Evolutionary conservation across 2,113 vertebrate species (phyloP), one percentile per base, ranked within the genome.

Genomic region (Oreochromis aureus): DNA sequence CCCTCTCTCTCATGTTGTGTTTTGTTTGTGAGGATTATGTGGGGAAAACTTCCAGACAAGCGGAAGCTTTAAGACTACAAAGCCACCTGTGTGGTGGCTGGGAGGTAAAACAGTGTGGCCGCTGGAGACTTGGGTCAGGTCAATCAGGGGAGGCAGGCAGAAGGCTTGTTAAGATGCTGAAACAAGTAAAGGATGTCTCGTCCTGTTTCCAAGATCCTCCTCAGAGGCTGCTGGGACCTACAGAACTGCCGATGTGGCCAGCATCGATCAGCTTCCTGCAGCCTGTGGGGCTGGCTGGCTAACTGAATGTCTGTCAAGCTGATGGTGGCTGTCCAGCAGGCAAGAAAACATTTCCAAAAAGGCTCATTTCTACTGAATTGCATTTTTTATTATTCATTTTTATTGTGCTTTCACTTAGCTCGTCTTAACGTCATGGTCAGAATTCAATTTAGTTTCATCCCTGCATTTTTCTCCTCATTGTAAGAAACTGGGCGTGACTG

Each of bases 231-330:
- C 86, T 79, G 54, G 54, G 91, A 76, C 85, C 92, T 89, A 85
- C 78, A 93, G 90, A 95, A 95, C 51, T 92, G 92, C 93, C 95
- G 93, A 95, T 91, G 94, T 81, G 84, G 90, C 83, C 8, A 61
- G 78, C 90, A 96, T 95, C 85, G 87, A 95, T 95, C 88, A 78
- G 89, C 80, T 91, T 84, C 80, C 85, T 85, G 86, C 5, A 30
- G 91, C 86, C 94, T 86, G 44, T 61, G 82, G 81, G 89, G 86
- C 69, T 39, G 63, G 44, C 88, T 56, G 83, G 30, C 63, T 76
- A 76, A 66, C 44, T 83, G 73, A 53, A 78, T 78, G 73, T 53
- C 46, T 78, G 27, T 78, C 82, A 82, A 41, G 53, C 55, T 51
- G 56, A 54, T 79, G 48, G 44, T 63, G 69, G 85, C 51, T 44